Conservation (phyloP, 2,113 vertebrate species). For the Zosterops japonicus region DNA sequence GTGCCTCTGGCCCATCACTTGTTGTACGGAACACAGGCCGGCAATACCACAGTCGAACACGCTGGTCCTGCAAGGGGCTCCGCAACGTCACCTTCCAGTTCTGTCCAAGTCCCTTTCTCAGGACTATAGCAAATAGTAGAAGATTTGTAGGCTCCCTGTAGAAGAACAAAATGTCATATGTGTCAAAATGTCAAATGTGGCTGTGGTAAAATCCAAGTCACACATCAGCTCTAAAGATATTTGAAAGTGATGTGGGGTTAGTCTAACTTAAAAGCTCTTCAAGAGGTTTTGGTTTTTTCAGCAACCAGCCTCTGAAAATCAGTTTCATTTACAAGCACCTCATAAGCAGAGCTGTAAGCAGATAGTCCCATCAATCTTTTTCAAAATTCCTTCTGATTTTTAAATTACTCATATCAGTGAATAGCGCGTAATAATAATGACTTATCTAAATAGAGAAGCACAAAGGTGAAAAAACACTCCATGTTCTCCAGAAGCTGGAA, state of each 20-base stretch:
- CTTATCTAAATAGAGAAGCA: background rate
- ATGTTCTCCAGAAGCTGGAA: background rate
- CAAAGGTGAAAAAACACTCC: background rate
- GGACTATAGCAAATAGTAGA: constrained; percentile 99
- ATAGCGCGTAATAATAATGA: background rate
- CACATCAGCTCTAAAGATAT: background rate
- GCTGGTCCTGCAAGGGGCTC: constrained; percentile 95
- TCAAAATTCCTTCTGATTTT: background rate
- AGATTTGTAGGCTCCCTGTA: constrained; percentile 97
- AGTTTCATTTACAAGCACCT: background rate
- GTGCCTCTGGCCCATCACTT: constrained; percentile 77
- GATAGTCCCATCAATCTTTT: background rate
- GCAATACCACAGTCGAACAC: constrained; percentile 92
- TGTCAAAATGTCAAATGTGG: background rate
- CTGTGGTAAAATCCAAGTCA: background rate
- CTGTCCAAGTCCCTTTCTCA: constrained; percentile 96
- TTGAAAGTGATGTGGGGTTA: background rate
- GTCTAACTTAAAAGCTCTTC: background rate
- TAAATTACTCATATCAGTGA: background rate
- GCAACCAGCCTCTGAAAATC: background rate
- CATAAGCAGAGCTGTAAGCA: background rate
- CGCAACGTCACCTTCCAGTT: constrained; percentile 96
- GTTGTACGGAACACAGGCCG: constrained; percentile 94
- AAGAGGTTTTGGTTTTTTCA: background rate
- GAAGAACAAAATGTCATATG: constrained; percentile 11